A percentile compares a stretch with the other conserved stretches of the same genome.
phyloP scores from a whole-genome alignment of 2,888 invertebrate genomes.

The Drosophila algonquin region DNA sequence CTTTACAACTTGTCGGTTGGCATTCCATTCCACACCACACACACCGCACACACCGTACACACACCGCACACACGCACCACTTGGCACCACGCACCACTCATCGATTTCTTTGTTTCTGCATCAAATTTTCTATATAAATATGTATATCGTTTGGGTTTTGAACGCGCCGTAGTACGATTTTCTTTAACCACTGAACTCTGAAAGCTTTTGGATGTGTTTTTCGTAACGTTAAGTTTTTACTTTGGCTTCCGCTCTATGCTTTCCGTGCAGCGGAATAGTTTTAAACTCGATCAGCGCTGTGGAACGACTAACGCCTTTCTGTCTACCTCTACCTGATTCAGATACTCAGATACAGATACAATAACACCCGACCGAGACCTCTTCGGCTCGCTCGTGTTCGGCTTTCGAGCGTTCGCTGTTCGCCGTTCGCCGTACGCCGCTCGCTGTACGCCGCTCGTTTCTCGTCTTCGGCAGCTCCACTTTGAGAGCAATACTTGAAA shows the following conservation, averaged over 20 bases:
- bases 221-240: constrained; percentile 43
- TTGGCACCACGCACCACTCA: constrained; percentile 27
- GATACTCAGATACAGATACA: constrained; percentile 63
- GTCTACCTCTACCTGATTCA: constrained; percentile 85
- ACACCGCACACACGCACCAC: constrained; percentile 39
- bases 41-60: constrained; percentile 35
- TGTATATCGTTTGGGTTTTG: constrained; percentile 23
- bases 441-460: constrained; percentile 3
- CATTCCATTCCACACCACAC: constrained; percentile 60
- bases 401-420: background rate
- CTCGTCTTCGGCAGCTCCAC: constrained; percentile 15
- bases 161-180: constrained; percentile 32
- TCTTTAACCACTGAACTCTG: constrained; percentile 22
- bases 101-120: constrained; percentile 45
- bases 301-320: constrained; percentile 85
- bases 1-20: constrained; percentile 78
- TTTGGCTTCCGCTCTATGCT: constrained; percentile 55
- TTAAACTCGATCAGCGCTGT: constrained; percentile 84
- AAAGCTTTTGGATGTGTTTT: constrained; percentile 31
- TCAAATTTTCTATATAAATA: constrained; percentile 18
- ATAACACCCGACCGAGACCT: constrained; percentile 16
- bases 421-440: too few species aligned
- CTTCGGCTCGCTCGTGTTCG: constrained; percentile 19
- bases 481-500: constrained; percentile 15
- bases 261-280: constrained; percentile 78